Evolutionary conservation across 2,797 vertebrate genomes (phyloP), one percentile per base, ranked within the genome.

Genomic region (Tarsius wallacei): DNA sequence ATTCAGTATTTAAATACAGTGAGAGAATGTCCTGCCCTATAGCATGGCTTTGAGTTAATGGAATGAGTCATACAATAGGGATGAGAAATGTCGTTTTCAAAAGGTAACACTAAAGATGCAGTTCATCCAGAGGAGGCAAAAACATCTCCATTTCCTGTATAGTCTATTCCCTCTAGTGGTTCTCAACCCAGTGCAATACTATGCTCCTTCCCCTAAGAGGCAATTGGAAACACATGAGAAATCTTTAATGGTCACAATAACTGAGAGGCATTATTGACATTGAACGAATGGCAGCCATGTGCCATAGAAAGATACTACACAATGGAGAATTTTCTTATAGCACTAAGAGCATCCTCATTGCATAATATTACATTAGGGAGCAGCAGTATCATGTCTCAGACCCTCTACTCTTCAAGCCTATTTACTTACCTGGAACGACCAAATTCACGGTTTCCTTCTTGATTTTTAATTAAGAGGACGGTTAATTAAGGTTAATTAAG

Each of bases 61-160:
- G 88, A 90, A 17, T 74, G 76, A 90, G 70, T 95, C 93, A 87
- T 76, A 90, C 22, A 64, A 59, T 83, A 90, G 76, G 19, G 81
- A 84, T 70, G 81, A 96, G 59, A 93, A 90, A 49, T 55, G 22
- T 3, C 36, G 13, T 66, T 86, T 96, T 64, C 76, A 83, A 84
- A 94, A 94, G 61, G 14, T 89, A 76, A 49, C 36, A 36, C 14
- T 59, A n/a, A 74, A 89, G 61, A 73, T 19, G 7, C 3, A 82
- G 53, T 80, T 80, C 17, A 93, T 59, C 31, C n/a, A 80, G 13
- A 91, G 15, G 55, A 64, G 68, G 17, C 21, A 85, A 66, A 94
- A 36, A 7, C 55, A 82, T 28, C 15, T 81, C 61, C 12, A 73
- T 31, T 19, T 64, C 74, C 76, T 87, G 0, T 13, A 24, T 7